Base-by-base conservation (phyloP, 2,888 invertebrate genomes). In the Megastigmus dorsalis region DNA sequence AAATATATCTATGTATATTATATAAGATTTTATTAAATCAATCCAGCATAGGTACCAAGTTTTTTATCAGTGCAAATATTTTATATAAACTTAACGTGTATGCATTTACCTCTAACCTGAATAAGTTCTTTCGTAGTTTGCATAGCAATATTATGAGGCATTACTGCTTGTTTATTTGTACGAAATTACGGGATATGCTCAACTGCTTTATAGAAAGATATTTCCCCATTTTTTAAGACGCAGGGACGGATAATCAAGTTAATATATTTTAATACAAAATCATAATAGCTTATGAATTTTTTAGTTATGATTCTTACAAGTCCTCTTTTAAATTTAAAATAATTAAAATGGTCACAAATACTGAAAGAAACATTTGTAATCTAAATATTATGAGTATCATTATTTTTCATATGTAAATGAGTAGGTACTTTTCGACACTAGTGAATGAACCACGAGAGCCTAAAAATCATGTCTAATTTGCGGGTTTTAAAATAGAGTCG, bases 191-290 rank as follows among this genome's bases (percentile, higher is more conserved):
- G 45, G 67, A 57, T 57, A 67, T 67, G 55, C 57, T 36, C 6
- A 23, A 67, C 57, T n/a, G n/a, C n/a, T 67, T 67, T 36, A 33
- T 48, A 48, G 23, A 43, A 43, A 23, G 33, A 45, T 57, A 26
- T 33, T 57, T 52, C 18, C 20, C 18, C 43, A 38, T 5, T 20
- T n/a, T 57, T 57, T 68, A 26, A 57, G 33, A 68, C n/a, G 26
- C 48, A 57, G 36, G 67, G 67, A 68, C 67, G 67, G 67, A 68
- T 45, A 68, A 57, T 30, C 23, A 33, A 48, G 9, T 20, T 9
- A 23, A 54, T 13, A 43, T 66, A 15, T 50, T 33, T 48, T 48
- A 10, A n/a, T 41, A 15, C 23, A 30, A 28, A 48, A 23, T 7
- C 13, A 13, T n/a, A 41, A 41, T 7, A 41, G 13, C 4, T 33